A percentile compares a stretch with the other conserved stretches of the same genome.
phyloP scores from a whole-genome alignment of 2,888 invertebrate species.

The Hirtodrosophila duncani region DNA sequence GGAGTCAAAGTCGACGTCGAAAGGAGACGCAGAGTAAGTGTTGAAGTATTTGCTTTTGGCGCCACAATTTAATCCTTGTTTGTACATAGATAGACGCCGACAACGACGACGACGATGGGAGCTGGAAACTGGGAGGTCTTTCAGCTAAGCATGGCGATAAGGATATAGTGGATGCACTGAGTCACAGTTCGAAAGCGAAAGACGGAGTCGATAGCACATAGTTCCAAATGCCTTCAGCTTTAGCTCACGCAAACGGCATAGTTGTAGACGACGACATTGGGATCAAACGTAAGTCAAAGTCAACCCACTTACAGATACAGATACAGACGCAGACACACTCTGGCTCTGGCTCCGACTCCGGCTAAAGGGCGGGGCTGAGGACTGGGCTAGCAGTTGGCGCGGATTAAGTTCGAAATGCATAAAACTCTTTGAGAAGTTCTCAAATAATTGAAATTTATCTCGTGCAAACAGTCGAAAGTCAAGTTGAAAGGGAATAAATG shows the following conservation, averaged over 20 bases:
- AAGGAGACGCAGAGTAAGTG: no score
- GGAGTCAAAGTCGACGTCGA: no score
- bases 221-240: no score
- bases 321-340: neutral
- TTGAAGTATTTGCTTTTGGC: neutral
- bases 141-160: no score
- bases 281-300: no score
- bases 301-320: neutral
- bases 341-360: no score
- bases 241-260: no score
- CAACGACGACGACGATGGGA: conserved; percentile 1
- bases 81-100: neutral
- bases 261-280: no score
- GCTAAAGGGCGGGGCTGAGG: neutral
- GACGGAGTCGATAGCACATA: no score
- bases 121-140: neutral
- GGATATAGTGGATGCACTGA: no score
- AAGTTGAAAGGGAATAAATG: conserved; percentile 23
- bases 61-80: conserved; percentile 1
- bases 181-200: no score
- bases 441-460: conserved; percentile 34
- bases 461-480: conserved; percentile 34
- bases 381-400: neutral
- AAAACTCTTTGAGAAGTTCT: conserved; percentile 26
- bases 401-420: conserved; percentile 21